Percentiles rank a stretch among this genome's conserved stretches.
phyloP scores from a whole-genome alignment of 1,140 invertebrate species.

The Ips typographus region DNA sequence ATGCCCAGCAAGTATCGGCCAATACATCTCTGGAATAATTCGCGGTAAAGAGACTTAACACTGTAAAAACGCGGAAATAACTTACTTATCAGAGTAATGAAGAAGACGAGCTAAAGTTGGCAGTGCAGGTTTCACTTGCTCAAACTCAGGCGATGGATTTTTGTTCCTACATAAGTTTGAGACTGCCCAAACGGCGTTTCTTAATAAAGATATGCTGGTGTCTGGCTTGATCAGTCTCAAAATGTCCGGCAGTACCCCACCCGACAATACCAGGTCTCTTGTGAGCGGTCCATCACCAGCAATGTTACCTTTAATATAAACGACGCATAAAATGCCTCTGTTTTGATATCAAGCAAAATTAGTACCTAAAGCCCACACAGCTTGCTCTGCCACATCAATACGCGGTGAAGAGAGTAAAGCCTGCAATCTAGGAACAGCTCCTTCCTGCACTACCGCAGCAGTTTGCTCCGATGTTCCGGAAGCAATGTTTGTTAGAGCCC shows the following conservation, averaged over 20 bases:
- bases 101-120: conserved; percentile 80
- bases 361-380: conserved; percentile 91
- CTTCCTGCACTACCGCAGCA: conserved; percentile 77
- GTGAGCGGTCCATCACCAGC: conserved; percentile 83
- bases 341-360: no score
- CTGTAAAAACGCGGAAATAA: no score
- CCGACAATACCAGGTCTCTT: conserved; percentile 72
- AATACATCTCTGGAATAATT: conserved; percentile 64
- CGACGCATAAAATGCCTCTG: not conserved
- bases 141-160: conserved; percentile 80
- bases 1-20: conserved; percentile 94
- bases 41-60: not conserved
- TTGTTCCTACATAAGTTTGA: conserved; percentile 93
- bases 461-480: conserved; percentile 93
- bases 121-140: conserved; percentile 76
- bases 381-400: conserved; percentile 88
- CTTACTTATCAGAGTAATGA: conserved; percentile 60
- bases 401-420: conserved; percentile 72
- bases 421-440: conserved; percentile 86
- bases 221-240: conserved; percentile 66
- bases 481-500: conserved; percentile 98
- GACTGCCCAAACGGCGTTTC: conserved; percentile 70
- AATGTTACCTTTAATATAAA: conserved; percentile 66
- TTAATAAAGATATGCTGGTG: conserved; percentile 53
- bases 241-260: conserved; percentile 67